Evolutionary conservation across 2,797 vertebrate species (phyloP).

Genomic region (Halcyon chelicuti): DNA sequence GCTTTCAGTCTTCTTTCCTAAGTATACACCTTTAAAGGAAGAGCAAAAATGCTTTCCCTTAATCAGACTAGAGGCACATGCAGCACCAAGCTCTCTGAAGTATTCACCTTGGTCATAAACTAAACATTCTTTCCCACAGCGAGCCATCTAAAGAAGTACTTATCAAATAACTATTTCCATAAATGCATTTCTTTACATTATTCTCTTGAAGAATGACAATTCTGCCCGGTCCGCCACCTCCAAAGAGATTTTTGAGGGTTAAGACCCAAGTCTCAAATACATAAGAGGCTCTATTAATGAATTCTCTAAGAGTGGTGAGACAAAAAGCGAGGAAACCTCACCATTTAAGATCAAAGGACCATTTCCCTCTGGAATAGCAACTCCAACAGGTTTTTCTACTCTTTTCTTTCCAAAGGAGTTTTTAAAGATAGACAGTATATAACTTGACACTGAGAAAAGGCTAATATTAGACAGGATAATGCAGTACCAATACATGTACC

Average conservation of each 20-base stretch:
- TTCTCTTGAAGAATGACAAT: neutral
- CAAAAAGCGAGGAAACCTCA: neutral
- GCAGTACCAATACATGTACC: neutral
- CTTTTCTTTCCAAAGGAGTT: neutral
- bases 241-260: neutral
- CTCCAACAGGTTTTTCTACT: conserved; percentile 47
- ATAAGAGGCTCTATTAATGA: neutral
- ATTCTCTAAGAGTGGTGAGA: neutral
- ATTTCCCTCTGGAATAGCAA: conserved; percentile 1
- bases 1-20: neutral
- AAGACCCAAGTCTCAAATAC: neutral
- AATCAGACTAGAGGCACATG: neutral
- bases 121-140: neutral
- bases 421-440: neutral
- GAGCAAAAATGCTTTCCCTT: neutral
- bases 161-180: neutral
- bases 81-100: neutral
- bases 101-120: neutral
- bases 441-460: neutral
- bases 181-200: neutral
- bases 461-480: neutral
- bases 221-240: neutral
- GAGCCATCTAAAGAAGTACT: neutral
- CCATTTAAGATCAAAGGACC: conserved; percentile 23
- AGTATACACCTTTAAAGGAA: neutral